These are phyloP conservation scores for Acanthochromis polyacanthus DNA, from an alignment of 2,113 vertebrate genomes.

Conservation along the genomic window DNA sequence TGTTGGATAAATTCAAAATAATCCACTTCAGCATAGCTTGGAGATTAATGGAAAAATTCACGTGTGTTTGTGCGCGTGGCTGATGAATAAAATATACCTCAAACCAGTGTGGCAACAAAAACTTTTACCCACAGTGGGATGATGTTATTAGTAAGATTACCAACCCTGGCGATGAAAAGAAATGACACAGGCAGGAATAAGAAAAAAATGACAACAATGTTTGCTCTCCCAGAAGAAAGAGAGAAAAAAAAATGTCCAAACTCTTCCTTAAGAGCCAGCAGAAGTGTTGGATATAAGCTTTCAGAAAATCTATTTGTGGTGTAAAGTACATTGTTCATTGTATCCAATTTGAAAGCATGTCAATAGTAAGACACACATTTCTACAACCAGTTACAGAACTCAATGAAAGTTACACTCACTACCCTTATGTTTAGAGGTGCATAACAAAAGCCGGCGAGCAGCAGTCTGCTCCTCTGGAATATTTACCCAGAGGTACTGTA, in stretches of 20 bases:
- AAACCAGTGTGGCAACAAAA: constrained; percentile 34
- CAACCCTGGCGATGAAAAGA: constrained; percentile 47
- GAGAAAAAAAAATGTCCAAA: constrained; percentile 24
- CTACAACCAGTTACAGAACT: constrained; percentile 42
- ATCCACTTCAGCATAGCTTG: constrained; percentile 74
- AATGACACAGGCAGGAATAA: constrained; percentile 39
- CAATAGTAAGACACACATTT: constrained; percentile 45
- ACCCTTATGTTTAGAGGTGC: constrained; percentile 30
- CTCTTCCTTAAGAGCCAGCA: constrained; percentile 30
- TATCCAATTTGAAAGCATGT: constrained; percentile 53
- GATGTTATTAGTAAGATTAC: constrained; percentile 61
- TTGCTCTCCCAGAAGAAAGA: constrained; percentile 30
- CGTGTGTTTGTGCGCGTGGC: constrained; percentile 9
- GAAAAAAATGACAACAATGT: constrained; percentile 33
- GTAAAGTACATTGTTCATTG: constrained; percentile 36
- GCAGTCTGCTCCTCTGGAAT: constrained; percentile 47
- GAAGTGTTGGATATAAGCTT: constrained; percentile 22
- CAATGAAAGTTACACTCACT: constrained; percentile 57
- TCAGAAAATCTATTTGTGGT: constrained; percentile 53
- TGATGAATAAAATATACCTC: constrained; percentile 64
- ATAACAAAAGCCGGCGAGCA: constrained; percentile 53
- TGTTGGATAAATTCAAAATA: constrained; percentile 78
- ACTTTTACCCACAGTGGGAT: constrained; percentile 36
- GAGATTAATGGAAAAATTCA: constrained; percentile 66
- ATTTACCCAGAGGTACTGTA: constrained; percentile 78